phyloP scores from a whole-genome alignment of 2,797 vertebrate species.

The Tokudaia tokunoshimensis region DNA sequence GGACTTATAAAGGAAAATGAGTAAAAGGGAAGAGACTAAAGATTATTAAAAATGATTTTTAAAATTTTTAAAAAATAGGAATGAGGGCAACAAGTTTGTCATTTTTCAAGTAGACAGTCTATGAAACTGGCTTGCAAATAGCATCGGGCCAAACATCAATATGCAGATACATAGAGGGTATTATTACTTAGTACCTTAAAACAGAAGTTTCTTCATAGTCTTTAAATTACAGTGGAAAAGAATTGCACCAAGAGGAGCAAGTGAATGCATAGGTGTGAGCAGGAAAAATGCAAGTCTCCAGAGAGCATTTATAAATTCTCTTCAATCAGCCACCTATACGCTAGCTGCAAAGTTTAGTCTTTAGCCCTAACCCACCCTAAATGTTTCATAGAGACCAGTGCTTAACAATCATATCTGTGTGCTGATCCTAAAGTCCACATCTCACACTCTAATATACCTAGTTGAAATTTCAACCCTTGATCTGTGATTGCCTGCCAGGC shows the following conservation, averaged over 20 bases:
- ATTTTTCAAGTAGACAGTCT: background rate
- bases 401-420: background rate
- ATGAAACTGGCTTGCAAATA: background rate
- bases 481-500: slow-evolving; percentile 23
- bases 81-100: background rate
- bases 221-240: background rate
- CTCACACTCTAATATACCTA: slow-evolving; percentile 31
- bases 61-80: background rate
- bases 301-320: background rate
- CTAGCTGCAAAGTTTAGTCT: background rate
- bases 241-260: background rate
- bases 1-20: background rate
- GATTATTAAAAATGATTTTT: background rate
- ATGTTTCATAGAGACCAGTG: background rate
- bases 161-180: fast-evolving
- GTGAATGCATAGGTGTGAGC: background rate
- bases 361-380: background rate
- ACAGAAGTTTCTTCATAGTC: background rate
- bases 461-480: slow-evolving; percentile 43
- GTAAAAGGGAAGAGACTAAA: background rate
- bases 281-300: background rate
- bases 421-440: slow-evolving; percentile 20
- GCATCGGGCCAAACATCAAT: background rate
- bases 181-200: slow-evolving; percentile 11
- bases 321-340: background rate